These are phyloP conservation scores for Odontocerum albicorne DNA, from an alignment of 2,888 invertebrate genomes.

Conservation along the genomic window DNA sequence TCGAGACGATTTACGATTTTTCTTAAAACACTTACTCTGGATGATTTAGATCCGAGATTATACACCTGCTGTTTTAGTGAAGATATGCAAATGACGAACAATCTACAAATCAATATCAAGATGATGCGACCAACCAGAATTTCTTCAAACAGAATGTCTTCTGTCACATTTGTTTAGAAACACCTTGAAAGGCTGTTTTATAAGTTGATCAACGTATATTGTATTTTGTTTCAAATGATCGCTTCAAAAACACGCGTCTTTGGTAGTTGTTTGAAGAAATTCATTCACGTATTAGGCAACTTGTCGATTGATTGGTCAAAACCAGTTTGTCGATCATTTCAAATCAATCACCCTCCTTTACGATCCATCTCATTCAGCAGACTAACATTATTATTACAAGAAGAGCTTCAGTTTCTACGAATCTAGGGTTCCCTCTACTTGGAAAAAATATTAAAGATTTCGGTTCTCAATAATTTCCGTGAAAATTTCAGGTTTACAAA, in stretches of 20 bases:
- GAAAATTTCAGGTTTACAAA: no score
- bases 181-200: no score
- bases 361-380: slow-evolving; percentile 34
- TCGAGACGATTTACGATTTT: slow-evolving; percentile 23
- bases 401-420: slow-evolving; percentile 10
- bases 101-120: background rate
- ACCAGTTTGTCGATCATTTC: slow-evolving; percentile 36
- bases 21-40: slow-evolving; percentile 27
- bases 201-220: no score
- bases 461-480: no score
- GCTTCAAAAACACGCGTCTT: background rate
- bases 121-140: slow-evolving; percentile 1
- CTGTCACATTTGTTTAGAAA: no score
- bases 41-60: slow-evolving; percentile 34
- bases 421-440: no score
- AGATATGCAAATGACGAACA: slow-evolving; percentile 36
- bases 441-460: no score
- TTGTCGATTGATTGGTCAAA: slow-evolving; percentile 35
- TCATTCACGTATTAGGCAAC: slow-evolving; percentile 34
- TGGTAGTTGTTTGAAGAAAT: background rate
- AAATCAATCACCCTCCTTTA: slow-evolving; percentile 37
- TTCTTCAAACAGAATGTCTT: no score
- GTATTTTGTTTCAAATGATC: background rate
- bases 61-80: slow-evolving; percentile 28
- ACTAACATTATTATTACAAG: slow-evolving; percentile 22